phyloP scores from a whole-genome alignment of 30 jellyfish, hydroid and myxozoan species.

The Cassiopea xamachana region DNA sequence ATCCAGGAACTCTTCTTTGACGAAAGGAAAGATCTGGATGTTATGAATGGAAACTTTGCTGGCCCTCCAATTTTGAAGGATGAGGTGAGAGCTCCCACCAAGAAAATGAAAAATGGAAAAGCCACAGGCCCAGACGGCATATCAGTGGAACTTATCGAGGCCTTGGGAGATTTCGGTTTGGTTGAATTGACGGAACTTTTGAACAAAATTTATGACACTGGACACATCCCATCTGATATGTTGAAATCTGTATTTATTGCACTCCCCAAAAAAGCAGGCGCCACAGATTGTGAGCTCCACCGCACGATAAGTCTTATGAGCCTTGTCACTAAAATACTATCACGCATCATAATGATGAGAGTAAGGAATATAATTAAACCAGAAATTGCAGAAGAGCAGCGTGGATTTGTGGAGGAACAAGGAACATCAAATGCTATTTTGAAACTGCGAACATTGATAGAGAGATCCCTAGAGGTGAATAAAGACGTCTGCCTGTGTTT shows the following conservation, averaged over 20 bases:
- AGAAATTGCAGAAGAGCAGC: conserved; percentile 22
- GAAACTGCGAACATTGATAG: not conserved
- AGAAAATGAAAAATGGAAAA: not conserved
- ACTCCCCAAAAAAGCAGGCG: conserved; percentile 39
- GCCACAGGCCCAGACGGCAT: conserved; percentile 39
- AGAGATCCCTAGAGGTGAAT: conserved; percentile 1
- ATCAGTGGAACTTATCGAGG: not conserved
- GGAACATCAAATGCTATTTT: conserved; percentile 18
- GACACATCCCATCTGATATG: conserved; percentile 16
- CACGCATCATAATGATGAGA: conserved; percentile 2
- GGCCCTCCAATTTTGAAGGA: conserved; percentile 4
- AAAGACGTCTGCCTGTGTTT: conserved; percentile 11
- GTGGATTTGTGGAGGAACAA: conserved; percentile 5
- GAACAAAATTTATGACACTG: conserved; percentile 35
- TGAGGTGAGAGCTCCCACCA: not conserved
- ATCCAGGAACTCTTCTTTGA: not conserved
- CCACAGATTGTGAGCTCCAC: conserved; percentile 19
- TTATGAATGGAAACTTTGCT: not conserved
- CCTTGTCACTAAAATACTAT: conserved; percentile 10
- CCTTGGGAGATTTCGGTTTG: conserved; percentile 10
- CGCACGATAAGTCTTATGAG: conserved; percentile 55
- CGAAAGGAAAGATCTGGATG: not conserved
- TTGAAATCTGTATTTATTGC: conserved; percentile 23
- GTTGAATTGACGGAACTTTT: not conserved
- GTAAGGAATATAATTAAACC: not conserved